Base-by-base conservation (phyloP, 23 tunicate species). In the Halocynthia roretzi region DNA sequence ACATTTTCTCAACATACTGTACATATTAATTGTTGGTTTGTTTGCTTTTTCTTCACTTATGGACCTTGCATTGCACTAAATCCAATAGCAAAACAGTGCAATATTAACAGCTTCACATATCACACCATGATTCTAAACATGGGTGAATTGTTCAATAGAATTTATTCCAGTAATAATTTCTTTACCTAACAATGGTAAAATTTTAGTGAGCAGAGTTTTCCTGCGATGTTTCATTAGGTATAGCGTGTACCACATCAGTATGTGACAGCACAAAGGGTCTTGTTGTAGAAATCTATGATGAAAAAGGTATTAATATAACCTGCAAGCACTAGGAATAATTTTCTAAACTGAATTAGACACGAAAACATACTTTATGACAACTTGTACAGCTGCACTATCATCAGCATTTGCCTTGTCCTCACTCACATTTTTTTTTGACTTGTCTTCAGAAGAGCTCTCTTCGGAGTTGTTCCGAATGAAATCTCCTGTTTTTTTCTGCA, bases 181-280 rank as follows among this genome's bases (percentile, higher is more conserved):
- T 31, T 4, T 52, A 83, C 96, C 85, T 67, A 89, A 53, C 20
- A 89, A 61, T 8, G 88, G 83, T 14, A 84, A 14, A 48, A 70
- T 56, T 75, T 89, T 82, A 5, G 72, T 49, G n/a, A 89, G 80
- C 75, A 80, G 87, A 6, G 85, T 8, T 62, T 89, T 89, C 62
- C 79, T 67, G 64, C 75, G 84, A 51, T 76, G 65, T 57, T 89
- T 89, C 63, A 89, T 71, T 52, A 89, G 62, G 54, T 80, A 75
- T 56, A 89, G 67, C 55, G 72, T 51, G 61, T 77, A 80, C 96
- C 96, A 89, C 96, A 89, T 84, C 15, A 80, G 40, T 17, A 89
- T 23, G 7, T 85, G 82, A 8, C 96, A 76, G 69, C 83, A 52
- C 8, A 80, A 84, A 8, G 87, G 96, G 8, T 89, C 96, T 62